Base-by-base conservation (phyloP, 2,797 vertebrate species). In the Uromys caudimaculatus region DNA sequence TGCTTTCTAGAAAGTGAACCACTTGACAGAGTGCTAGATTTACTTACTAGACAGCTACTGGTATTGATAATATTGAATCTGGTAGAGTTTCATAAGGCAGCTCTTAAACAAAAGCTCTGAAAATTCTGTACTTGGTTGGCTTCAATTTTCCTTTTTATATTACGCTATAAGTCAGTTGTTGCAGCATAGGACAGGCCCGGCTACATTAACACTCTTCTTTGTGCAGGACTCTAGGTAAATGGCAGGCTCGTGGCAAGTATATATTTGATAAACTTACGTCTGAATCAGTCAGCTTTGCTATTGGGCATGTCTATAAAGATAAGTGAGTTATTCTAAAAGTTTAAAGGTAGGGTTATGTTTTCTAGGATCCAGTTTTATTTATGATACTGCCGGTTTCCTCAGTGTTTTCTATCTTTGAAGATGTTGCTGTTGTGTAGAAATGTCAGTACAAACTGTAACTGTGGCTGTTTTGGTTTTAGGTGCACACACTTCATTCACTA, bases 401-500 rank as follows among this genome's bases (percentile, higher is more conserved):
- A 50, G 5, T 95, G 52, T 83, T 97, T 96, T 91, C 83, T 96
- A n/a, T 83, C 90, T 77, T 92, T 78, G 89, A 90, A 93, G 56
- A 64, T 78, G 54, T 58, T 92, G 54, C 60, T 96, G 17, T 94
- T 83, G 21, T 92, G 1, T 96, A 90, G 91, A 94, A 95, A 90
- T 97, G 93, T 93, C 73, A 93, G 96, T 96, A 82, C 9, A 69
- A 67, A 94, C 79, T 93, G 71, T 97, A 94, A 64, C 64, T 96
- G 64, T 97, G 83, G 12, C 84, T 98, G 27, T 97, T 98, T 98
- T 96, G 95, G 67, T 98, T 98, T 95, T 97, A 99, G 99, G 99
- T 99, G 90, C 99, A 98, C 64, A 98, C 99, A 41, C 99, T 99
- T 95, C 99, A 99, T 98, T 99, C 99, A 90, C 98, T 99, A 96